Percentiles rank a stretch among this genome's conserved stretches.
Evolutionary conservation across 2,888 invertebrate genomes (phyloP).

Genomic region (Drosophila paranaensis): DNA sequence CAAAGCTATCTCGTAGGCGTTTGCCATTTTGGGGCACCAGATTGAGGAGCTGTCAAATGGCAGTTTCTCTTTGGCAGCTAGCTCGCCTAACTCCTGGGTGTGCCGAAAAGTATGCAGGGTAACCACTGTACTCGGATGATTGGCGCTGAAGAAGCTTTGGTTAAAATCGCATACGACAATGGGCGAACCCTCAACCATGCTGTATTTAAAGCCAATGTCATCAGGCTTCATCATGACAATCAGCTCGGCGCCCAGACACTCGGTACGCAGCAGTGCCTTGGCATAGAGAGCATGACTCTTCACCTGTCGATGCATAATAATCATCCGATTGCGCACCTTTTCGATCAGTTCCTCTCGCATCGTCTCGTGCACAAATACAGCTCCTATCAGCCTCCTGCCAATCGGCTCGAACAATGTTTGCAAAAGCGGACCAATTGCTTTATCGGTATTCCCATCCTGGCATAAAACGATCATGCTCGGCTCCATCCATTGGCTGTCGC

Average conservation of each 20-base stretch:
- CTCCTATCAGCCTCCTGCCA: conserved; percentile 28
- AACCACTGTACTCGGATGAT: conserved; percentile 56
- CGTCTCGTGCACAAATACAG: conserved; percentile 62
- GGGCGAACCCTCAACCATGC: conserved; percentile 54
- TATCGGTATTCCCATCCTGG: conserved; percentile 36
- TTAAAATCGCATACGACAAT: conserved; percentile 58
- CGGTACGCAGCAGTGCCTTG: conserved; percentile 27
- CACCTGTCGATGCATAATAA: conserved; percentile 46
- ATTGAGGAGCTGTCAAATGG: conserved; percentile 49
- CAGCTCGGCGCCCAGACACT: conserved; percentile 54
- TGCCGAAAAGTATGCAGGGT: conserved; percentile 67
- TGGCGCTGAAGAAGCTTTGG: conserved; percentile 51
- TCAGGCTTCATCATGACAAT: conserved; percentile 47
- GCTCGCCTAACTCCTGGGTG: conserved; percentile 30
- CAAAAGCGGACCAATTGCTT: conserved; percentile 50
- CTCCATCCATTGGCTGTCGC: conserved; percentile 54
- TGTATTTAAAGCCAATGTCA: conserved; percentile 44
- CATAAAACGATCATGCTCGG: conserved; percentile 55
- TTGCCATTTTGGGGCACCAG: conserved; percentile 55
- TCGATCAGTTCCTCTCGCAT: conserved; percentile 45
- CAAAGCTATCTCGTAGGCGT: conserved; percentile 58
- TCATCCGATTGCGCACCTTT: conserved; percentile 40
- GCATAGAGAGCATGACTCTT: conserved; percentile 33
- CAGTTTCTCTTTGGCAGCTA: conserved; percentile 41
- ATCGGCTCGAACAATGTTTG: conserved; percentile 50